phyloP scores from a whole-genome alignment of 2,888 invertebrate genomes.

The Epistrophella euchroma region DNA sequence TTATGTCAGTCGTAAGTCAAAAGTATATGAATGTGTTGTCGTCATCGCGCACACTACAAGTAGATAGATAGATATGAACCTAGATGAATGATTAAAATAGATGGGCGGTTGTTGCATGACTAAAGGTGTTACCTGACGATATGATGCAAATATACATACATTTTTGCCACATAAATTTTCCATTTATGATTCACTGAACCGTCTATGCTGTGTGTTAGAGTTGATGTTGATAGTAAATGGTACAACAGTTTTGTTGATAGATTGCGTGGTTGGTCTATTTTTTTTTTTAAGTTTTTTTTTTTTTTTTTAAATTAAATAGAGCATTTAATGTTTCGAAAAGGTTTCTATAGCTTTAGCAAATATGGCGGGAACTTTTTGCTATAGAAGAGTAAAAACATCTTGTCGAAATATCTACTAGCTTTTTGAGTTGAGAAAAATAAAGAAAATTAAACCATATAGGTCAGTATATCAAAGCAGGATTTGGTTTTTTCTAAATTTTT shows the following conservation, averaged over 20 bases:
- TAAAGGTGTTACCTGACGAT: conserved; percentile 67
- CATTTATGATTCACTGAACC: conserved; percentile 69
- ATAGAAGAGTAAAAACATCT: background rate
- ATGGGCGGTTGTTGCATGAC: conserved; percentile 74
- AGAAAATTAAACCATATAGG: too few species aligned
- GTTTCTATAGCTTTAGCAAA: background rate
- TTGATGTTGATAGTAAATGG: background rate
- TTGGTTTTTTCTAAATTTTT: too few species aligned
- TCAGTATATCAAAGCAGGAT: too few species aligned
- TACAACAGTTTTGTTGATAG: conserved; percentile 18
- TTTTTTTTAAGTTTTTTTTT: background rate
- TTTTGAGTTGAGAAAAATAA: too few species aligned
- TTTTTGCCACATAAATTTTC: conserved; percentile 43
- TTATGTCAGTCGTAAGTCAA: conserved; percentile 47
- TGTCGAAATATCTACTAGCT: background rate
- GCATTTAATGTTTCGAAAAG: conserved; percentile 61
- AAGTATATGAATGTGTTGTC: conserved; percentile 7
- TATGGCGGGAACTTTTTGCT: background rate
- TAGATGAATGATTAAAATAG: conserved; percentile 33
- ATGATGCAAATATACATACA: conserved; percentile 63
- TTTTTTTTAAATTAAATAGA: conserved; percentile 55
- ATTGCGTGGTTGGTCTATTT: conserved; percentile 59
- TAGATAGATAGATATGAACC: conserved; percentile 49
- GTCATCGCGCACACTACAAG: conserved; percentile 18
- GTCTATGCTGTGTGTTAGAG: conserved; percentile 6